phyloP scores from a whole-genome alignment of 2,888 invertebrate genomes.

The Drosophila neonasuta region DNA sequence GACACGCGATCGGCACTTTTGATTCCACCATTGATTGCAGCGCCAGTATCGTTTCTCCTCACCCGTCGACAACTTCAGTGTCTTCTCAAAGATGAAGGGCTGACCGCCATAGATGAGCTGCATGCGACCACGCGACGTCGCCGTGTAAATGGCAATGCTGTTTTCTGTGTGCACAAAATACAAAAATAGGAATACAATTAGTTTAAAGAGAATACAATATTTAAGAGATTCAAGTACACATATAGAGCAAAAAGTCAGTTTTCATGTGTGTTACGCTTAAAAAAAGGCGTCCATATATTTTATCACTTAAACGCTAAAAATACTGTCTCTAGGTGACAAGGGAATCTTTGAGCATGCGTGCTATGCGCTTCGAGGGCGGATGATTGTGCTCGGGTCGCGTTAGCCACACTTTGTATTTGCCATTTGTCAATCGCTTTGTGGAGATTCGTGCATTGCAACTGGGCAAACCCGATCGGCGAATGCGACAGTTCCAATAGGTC shows the following conservation, averaged over 20 bases:
- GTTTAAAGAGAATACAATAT: slow-evolving; percentile 11
- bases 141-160: slow-evolving; percentile 80
- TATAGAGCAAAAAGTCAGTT: slow-evolving; percentile 28
- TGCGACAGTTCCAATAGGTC: slow-evolving; percentile 82
- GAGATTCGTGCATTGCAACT: slow-evolving; percentile 79
- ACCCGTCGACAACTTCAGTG: slow-evolving; percentile 77
- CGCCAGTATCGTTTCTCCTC: slow-evolving; percentile 82
- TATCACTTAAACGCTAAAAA: slow-evolving; percentile 38
- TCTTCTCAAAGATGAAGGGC: slow-evolving; percentile 82
- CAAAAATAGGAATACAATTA: slow-evolving; percentile 38
- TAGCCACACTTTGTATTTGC: slow-evolving; percentile 77
- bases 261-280: neutral
- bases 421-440: slow-evolving; percentile 73
- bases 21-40: slow-evolving; percentile 83
- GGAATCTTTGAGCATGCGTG: slow-evolving; percentile 64
- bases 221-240: too few species aligned
- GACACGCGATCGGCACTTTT: slow-evolving; percentile 82
- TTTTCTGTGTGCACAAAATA: slow-evolving; percentile 62
- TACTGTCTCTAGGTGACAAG: slow-evolving; percentile 2
- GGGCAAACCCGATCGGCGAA: slow-evolving; percentile 71
- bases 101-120: slow-evolving; percentile 82
- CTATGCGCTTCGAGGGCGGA: slow-evolving; percentile 72
- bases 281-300: slow-evolving; percentile 30
- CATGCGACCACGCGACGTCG: slow-evolving; percentile 82
- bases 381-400: slow-evolving; percentile 81